These are phyloP conservation scores for Sinhomidia bicolor DNA, from an alignment of 2,888 invertebrate species.

Conservation along the genomic window DNA sequence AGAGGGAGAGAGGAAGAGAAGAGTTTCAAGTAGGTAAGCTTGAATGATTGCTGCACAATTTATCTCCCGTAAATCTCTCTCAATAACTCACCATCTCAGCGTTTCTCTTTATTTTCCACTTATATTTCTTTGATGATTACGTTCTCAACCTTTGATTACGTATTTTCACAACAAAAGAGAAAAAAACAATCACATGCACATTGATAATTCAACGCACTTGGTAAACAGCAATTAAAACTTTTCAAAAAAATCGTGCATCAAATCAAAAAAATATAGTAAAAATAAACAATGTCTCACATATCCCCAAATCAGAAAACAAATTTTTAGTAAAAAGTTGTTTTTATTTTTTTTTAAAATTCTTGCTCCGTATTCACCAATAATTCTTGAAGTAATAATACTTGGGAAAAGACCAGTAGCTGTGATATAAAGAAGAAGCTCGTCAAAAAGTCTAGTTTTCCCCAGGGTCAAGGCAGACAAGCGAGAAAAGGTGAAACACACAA, in stretches of 20 bases:
- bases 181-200: too few species aligned
- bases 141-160: too few species aligned
- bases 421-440: background rate
- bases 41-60: background rate
- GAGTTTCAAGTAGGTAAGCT: background rate
- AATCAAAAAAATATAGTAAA: too few species aligned
- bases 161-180: too few species aligned
- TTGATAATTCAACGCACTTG: too few species aligned
- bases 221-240: too few species aligned
- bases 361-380: background rate
- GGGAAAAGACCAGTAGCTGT: constrained; percentile 48
- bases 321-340: background rate
- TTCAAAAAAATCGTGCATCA: too few species aligned
- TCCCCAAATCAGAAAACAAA: constrained; percentile 24
- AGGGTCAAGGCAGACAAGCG: constrained; percentile 64
- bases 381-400: background rate
- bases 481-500: constrained; percentile 6
- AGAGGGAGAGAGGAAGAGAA: too few species aligned
- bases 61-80: background rate
- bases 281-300: background rate
- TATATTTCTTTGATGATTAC: constrained; percentile 6
- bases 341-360: background rate
- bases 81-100: constrained; percentile 6
- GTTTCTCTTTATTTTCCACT: constrained; percentile 39
- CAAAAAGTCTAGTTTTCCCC: constrained; percentile 54